Evolutionary conservation across 2,113 vertebrate genomes (phyloP).

Genomic region (Camarhynchus parvulus): DNA sequence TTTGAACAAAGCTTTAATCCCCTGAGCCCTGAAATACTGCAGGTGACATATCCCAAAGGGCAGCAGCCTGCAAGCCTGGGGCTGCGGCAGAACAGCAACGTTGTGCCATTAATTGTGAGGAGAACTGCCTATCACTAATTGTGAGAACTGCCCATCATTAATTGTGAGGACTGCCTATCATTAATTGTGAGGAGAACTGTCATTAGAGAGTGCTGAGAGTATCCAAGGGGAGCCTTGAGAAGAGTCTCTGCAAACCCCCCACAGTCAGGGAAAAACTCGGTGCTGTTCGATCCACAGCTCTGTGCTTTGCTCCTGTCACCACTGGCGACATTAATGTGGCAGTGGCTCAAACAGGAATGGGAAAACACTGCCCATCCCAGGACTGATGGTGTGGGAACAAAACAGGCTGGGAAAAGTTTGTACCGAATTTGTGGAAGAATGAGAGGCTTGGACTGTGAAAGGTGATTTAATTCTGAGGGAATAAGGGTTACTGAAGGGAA

Average conservation of each 20-base stretch:
- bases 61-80: background rate
- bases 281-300: background rate
- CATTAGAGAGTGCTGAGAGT: background rate
- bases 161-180: background rate
- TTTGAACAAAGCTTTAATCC: slow-evolving; percentile 23
- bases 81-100: background rate
- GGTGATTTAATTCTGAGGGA: background rate
- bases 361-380: background rate
- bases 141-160: background rate
- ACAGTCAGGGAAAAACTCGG: background rate
- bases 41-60: background rate
- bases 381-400: background rate
- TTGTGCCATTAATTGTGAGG: background rate
- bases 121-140: background rate
- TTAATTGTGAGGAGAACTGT: background rate
- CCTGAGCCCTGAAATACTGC: background rate
- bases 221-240: background rate
- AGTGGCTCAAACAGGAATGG: background rate
- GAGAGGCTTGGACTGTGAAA: background rate
- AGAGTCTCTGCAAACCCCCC: background rate
- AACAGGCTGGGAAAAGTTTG: background rate
- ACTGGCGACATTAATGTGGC: background rate
- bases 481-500: background rate
- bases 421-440: background rate
- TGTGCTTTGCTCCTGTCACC: background rate